Conservation (phyloP, 2,113 vertebrate genomes). For the Mola mola region DNA sequence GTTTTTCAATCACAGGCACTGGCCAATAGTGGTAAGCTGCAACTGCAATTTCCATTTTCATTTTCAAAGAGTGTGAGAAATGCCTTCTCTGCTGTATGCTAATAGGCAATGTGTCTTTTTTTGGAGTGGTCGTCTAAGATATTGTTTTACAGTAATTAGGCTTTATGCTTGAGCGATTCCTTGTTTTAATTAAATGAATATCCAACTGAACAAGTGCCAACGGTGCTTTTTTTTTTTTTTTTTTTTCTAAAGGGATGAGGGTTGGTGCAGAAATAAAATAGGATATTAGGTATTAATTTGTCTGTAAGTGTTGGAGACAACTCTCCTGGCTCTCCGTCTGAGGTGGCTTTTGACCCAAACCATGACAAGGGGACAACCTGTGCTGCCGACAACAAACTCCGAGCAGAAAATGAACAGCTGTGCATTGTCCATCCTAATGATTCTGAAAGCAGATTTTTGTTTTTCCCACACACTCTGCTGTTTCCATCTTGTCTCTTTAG, state of each 20-base stretch:
- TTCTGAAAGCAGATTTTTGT: constrained; percentile 33
- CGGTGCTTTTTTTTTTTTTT: background rate
- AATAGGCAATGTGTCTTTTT: constrained; percentile 30
- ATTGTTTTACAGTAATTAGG: constrained; percentile 72
- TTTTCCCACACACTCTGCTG: constrained; percentile 16
- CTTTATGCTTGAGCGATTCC: constrained; percentile 47
- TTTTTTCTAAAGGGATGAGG: constrained; percentile 32
- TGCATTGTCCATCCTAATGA: constrained; percentile 29
- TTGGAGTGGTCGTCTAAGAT: constrained; percentile 47
- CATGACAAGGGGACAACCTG: constrained; percentile 56
- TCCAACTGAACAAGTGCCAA: constrained; percentile 48
- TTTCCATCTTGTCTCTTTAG: constrained; percentile 48
- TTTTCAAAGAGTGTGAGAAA: constrained; percentile 54
- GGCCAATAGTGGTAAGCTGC: constrained; percentile 62
- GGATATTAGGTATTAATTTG: constrained; percentile 62
- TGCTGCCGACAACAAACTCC: constrained; percentile 25
- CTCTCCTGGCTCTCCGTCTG: constrained; percentile 50
- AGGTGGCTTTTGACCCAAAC: constrained; percentile 60
- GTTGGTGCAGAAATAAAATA: constrained; percentile 30
- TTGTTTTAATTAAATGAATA: constrained; percentile 65
- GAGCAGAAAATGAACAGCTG: constrained; percentile 34
- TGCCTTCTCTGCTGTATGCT: constrained; percentile 40
- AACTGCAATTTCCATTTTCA: constrained; percentile 65
- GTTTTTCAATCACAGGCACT: constrained; percentile 61
- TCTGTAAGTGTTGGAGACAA: constrained; percentile 49